phyloP scores from a whole-genome alignment of 2,113 vertebrate genomes.

The Myotis lucifugus region DNA sequence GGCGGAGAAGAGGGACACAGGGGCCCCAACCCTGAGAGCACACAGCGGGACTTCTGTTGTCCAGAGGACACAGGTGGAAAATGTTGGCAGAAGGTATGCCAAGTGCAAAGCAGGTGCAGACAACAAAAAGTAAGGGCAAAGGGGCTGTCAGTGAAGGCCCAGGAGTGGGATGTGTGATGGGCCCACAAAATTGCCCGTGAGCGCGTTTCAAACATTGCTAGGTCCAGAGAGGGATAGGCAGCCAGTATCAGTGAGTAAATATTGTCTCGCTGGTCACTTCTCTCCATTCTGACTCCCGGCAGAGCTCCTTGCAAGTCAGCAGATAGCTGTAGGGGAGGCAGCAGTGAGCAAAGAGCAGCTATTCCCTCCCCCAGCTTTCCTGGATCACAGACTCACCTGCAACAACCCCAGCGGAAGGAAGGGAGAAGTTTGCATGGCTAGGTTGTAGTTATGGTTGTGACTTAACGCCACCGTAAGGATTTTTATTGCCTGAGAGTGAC shows the following conservation, averaged over 20 bases:
- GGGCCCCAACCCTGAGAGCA: background rate
- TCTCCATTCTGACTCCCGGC: background rate
- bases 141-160: background rate
- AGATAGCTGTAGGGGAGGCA: background rate
- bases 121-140: background rate
- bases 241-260: rapidly evolving
- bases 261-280: background rate
- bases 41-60: background rate
- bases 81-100: background rate
- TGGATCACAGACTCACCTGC: background rate
- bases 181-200: background rate
- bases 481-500: background rate
- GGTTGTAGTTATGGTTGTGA: background rate
- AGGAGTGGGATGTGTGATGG: background rate
- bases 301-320: background rate
- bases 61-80: background rate
- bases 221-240: background rate
- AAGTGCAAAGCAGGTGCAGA: background rate
- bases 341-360: background rate
- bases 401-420: background rate
- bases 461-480: background rate
- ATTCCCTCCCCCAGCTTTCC: background rate
- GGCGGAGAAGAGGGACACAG: background rate
- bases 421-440: background rate
- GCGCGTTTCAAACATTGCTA: background rate